Percentiles rank a stretch among this genome's conserved stretches.
These are phyloP conservation scores for Protonibea diacanthus DNA, from an alignment of 2,797 vertebrate species.

Conservation along the genomic window DNA sequence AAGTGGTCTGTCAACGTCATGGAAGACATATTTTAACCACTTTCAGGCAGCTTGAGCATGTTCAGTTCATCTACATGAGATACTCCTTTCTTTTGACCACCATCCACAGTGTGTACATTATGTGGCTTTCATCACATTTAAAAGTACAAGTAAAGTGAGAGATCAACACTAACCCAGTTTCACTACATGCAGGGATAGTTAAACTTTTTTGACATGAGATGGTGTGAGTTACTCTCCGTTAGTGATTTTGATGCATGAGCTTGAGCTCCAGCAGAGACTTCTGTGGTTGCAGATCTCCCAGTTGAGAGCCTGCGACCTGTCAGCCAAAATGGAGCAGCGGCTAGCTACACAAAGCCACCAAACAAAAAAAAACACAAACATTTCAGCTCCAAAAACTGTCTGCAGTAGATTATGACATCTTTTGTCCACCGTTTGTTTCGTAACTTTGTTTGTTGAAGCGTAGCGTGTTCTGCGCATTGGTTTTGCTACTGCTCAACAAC, in stretches of 20 bases:
- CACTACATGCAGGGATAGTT: background rate
- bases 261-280: background rate
- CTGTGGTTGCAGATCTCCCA: conserved; percentile 13
- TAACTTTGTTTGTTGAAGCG: background rate
- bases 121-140: conserved; percentile 12
- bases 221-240: background rate
- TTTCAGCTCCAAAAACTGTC: background rate
- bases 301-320: conserved; percentile 6
- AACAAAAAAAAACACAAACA: conserved; percentile 15
- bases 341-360: conserved; percentile 5
- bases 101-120: background rate
- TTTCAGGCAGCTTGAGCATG: conserved; percentile 15
- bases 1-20: conserved; percentile 35
- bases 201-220: background rate
- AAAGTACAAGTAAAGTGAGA: background rate
- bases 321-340: conserved; percentile 22
- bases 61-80: conserved; percentile 20
- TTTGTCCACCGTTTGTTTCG: conserved; percentile 7
- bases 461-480: background rate
- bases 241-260: background rate
- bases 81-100: background rate
- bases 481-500: background rate
- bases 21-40: conserved; percentile 33
- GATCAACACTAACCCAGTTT: background rate
- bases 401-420: background rate